A percentile compares a stretch with the other conserved stretches of the same genome.
Conservation (phyloP, 1,140 invertebrate genomes). For the Pemphigus obesinymphae region DNA sequence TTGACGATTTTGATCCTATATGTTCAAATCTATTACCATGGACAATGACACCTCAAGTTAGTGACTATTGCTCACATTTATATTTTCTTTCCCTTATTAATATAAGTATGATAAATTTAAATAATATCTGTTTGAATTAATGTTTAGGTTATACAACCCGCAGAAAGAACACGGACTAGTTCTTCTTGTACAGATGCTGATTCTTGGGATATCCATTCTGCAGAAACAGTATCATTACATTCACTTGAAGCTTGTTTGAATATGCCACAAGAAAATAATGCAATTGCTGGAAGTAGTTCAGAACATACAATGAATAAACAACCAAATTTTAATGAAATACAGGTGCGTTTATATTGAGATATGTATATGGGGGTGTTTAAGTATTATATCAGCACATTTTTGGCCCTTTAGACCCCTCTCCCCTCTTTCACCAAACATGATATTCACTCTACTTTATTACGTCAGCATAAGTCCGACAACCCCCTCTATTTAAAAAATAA, state of each 20-base stretch:
- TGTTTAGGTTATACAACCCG: constrained; percentile 1
- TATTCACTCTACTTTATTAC: too few species aligned
- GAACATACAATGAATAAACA: constrained; percentile 51
- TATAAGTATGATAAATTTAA: neutral
- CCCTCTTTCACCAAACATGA: too few species aligned
- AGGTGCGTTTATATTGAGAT: constrained; percentile 49
- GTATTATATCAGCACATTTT: too few species aligned
- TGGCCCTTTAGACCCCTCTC: too few species aligned
- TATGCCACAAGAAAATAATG: constrained; percentile 48
- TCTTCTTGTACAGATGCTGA: constrained; percentile 28
- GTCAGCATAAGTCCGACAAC: too few species aligned
- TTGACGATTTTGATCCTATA: constrained; percentile 47
- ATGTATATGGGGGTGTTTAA: too few species aligned
- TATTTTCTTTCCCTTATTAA: neutral
- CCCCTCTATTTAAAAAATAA: too few species aligned
- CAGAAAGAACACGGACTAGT: constrained; percentile 14
- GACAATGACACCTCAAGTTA: constrained; percentile 41
- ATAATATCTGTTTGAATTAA: neutral
- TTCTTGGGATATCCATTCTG: constrained; percentile 42
- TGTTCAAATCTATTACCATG: constrained; percentile 28
- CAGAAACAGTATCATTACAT: constrained; percentile 46
- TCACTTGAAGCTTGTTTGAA: constrained; percentile 47
- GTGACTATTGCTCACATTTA: constrained; percentile 7
- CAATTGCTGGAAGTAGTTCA: constrained; percentile 46
- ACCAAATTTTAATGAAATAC: constrained; percentile 55